Percentiles rank a stretch among this genome's conserved stretches.
phyloP scores from a whole-genome alignment of 2,797 vertebrate genomes.

The Sphenodon punctatus region DNA sequence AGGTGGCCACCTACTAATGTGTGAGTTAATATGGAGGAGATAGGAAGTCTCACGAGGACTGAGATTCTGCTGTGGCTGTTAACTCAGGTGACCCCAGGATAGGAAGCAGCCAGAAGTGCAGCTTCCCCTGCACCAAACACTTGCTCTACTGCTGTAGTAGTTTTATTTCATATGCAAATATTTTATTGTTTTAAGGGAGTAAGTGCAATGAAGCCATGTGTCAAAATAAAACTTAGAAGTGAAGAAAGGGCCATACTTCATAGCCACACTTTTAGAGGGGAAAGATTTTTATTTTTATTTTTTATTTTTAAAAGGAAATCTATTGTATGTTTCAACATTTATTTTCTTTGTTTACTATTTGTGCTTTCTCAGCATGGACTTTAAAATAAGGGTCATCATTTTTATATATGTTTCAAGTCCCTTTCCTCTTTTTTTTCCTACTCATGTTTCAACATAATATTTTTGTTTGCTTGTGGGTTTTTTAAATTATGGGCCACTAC shows the following conservation, averaged over 20 bases:
- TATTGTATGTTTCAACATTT: background rate
- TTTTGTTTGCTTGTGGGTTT: no score
- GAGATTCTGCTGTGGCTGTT: background rate
- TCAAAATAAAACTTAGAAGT: background rate
- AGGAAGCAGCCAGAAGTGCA: background rate
- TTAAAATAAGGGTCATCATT: no score
- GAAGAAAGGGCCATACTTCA: no score
- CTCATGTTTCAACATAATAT: no score
- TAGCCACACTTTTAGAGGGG: no score
- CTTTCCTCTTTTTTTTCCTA: no score
- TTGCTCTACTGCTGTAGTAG: background rate
- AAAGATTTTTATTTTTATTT: no score
- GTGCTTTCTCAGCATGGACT: background rate
- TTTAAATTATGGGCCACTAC: no score
- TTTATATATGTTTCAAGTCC: no score
- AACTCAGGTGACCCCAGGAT: slow-evolving; percentile 5
- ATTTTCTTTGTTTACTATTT: background rate
- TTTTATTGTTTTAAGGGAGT: background rate
- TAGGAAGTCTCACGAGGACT: slow-evolving; percentile 1
- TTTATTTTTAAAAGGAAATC: background rate
- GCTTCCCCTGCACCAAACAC: background rate
- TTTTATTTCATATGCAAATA: background rate
- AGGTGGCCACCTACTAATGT: slow-evolving; percentile 21
- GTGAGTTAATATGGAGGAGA: slow-evolving; percentile 4
- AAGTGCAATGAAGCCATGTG: background rate